Evolutionary conservation across 2,888 invertebrate species (phyloP).

Genomic region (Gryllus longicercus): DNA sequence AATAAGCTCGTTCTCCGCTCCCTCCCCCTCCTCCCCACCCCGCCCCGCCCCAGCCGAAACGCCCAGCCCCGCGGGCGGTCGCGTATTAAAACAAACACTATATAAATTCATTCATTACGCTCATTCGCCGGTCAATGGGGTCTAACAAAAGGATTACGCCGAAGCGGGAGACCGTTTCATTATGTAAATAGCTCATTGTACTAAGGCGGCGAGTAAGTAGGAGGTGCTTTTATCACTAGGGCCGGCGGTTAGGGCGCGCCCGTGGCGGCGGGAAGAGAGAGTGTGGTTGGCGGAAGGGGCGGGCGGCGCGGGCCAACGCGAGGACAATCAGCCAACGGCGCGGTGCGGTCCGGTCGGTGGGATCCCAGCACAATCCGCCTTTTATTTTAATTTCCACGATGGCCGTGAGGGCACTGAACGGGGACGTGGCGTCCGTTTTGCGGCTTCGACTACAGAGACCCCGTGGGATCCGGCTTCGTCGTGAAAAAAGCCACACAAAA

Average conservation of each 20-base stretch:
- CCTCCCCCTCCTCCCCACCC: no score
- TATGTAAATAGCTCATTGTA: slow-evolving; percentile 8
- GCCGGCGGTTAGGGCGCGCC: neutral
- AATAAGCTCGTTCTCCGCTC: no score
- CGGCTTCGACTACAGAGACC: no score
- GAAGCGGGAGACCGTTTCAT: neutral
- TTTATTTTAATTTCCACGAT: neutral
- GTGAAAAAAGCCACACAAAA: no score
- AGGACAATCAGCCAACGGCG: no score
- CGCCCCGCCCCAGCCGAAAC: no score
- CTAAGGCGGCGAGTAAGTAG: neutral
- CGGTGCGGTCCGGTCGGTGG: neutral
- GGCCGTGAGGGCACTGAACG: neutral
- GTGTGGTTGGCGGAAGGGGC: no score
- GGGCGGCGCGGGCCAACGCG: no score
- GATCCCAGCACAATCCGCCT: neutral
- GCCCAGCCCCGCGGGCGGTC: neutral
- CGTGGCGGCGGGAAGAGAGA: no score
- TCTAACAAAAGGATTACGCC: neutral
- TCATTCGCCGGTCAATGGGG: slow-evolving; percentile 1
- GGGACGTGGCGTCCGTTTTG: no score
- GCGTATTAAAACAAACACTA: slow-evolving; percentile 10
- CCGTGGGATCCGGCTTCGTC: no score
- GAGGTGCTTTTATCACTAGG: neutral
- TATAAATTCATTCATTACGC: slow-evolving; percentile 5